Percentiles rank a stretch among this genome's conserved stretches.
Conservation (phyloP, 2,797 vertebrate genomes). For the Pterois miles region DNA sequence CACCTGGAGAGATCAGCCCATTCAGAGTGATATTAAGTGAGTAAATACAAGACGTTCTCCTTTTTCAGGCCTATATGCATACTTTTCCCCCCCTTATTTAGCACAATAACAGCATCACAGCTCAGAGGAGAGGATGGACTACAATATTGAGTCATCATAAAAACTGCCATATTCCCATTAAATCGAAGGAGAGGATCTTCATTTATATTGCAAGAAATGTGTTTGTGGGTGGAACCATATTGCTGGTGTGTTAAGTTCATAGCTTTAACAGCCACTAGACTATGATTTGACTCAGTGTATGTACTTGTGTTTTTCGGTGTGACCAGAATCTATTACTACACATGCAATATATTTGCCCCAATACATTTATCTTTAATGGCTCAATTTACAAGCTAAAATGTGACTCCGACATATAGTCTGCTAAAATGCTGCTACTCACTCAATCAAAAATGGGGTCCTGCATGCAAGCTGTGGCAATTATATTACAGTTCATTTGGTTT, state of each 20-base stretch:
- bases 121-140: conserved; percentile 48
- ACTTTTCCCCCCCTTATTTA: conserved; percentile 30
- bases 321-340: conserved; percentile 70
- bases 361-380: conserved; percentile 54
- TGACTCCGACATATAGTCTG: conserved; percentile 54
- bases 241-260: conserved; percentile 62
- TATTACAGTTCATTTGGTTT: conserved; percentile 77
- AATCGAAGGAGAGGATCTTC: conserved; percentile 37
- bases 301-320: conserved; percentile 45
- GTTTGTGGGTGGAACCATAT: conserved; percentile 55
- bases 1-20: conserved; percentile 58
- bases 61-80: conserved; percentile 28
- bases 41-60: conserved; percentile 29
- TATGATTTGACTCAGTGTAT: conserved; percentile 48
- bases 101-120: conserved; percentile 47
- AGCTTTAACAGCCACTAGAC: conserved; percentile 58
- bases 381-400: conserved; percentile 73
- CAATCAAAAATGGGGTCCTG: conserved; percentile 66
- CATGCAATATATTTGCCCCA: conserved; percentile 74
- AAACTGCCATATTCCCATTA: conserved; percentile 38
- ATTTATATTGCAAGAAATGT: conserved; percentile 34
- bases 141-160: conserved; percentile 30
- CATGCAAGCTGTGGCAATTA: conserved; percentile 78
- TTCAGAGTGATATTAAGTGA: conserved; percentile 32
- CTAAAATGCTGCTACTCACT: conserved; percentile 66